Base-by-base conservation (phyloP, 2,888 invertebrate species). In the Odontothrips loti region DNA sequence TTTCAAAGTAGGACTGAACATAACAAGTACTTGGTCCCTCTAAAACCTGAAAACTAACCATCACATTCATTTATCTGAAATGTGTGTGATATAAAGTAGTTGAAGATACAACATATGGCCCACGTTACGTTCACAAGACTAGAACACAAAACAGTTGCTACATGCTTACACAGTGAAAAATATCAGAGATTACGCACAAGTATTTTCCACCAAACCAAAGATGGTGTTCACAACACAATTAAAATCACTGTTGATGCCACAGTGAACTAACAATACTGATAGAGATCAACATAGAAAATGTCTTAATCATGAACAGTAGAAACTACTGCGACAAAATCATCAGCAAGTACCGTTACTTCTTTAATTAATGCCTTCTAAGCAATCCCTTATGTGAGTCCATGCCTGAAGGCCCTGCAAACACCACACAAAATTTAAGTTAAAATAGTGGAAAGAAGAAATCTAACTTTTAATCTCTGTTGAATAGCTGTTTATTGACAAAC, bases 371-470 rank as follows among this genome's bases (percentile, higher is more conserved):
- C 91, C 92, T 86, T 93, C 92, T 84, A 94, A 88, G 86, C 94
- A 93, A 86, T 93, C 92, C 85, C 91, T 90, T 84, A 94, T 92
- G 88, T 94, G 93, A 81, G 91, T 91, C 94, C 94, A 94, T 79
- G 93, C 92, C 88, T 93, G 93, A 79, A 94, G 88, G 83, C 93
- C 93, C 93, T 94, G 88, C 81, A 88, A 88, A 17, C 17, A 15
- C 82, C 83, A 82, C 84, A 83, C 83, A 82, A 83, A 83, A 81
- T 81, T 79, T 20, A 83, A 12, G 79, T 80, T 81, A 43, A 79
- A 51, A 80, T 10, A 23, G 81, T 47, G 78, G 79, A 23, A 47
- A 27, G 48, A 81, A 27, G 27, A 34, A 79, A 47, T 43, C n/a
- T 79, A 10, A 79, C 80, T 20, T 23, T 43, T 23, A 17, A 10